Evolutionary conservation across 64 coral and sea anemone genomes (phyloP), one percentile per base, ranked within the genome.

Genomic region (Montipora sp.): DNA sequence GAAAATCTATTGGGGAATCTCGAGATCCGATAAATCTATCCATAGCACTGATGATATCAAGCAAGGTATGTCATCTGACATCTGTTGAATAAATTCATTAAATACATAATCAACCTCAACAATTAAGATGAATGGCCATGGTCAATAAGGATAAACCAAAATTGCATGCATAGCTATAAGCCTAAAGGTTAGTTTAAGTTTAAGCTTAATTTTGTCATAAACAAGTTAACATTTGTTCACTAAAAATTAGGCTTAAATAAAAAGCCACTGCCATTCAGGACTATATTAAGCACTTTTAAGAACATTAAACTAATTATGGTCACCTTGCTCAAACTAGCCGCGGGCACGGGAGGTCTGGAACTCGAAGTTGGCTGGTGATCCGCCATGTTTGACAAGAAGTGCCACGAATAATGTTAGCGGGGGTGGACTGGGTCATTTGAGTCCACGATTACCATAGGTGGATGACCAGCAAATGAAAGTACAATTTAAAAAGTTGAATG

Each of bases 21-120:
- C 81, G 46, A 79, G 83, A 87, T 24, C 48, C 73, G 21, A 6
- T 43, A 21, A 85, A 87, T 87, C 75, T 79, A 65, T 93, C 82
- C 16, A 93, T 47, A 51, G 65, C 63, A 81, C 24, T 80, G 47
- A 93, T 20, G 23, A 88, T 46, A 80, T 87, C 76, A 12, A 47
- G 16, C 82, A 92, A 2, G 61, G 16, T 68, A 59, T 43, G 73
- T 92, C 47, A 57, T 57, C 80, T 51, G 46, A 51, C 77, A 53
- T 79, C 48, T 79, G 77, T 53, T 63, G 59, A 63, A 63, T 63
- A 63, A 63, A 13, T 63, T 63, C 13, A 63, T 63, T 63, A 63
- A 63, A 63, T 63, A 63, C 7, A 13, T 63, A 63, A 63, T 63
- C 59, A 63, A 63, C 59, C 59, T 63, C 59, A 63, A 63, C 59